Percentiles rank a stretch among this genome's conserved stretches.
These are phyloP conservation scores for Tenthredo scrophulariae DNA, from an alignment of 2,888 invertebrate species.

Conservation along the genomic window DNA sequence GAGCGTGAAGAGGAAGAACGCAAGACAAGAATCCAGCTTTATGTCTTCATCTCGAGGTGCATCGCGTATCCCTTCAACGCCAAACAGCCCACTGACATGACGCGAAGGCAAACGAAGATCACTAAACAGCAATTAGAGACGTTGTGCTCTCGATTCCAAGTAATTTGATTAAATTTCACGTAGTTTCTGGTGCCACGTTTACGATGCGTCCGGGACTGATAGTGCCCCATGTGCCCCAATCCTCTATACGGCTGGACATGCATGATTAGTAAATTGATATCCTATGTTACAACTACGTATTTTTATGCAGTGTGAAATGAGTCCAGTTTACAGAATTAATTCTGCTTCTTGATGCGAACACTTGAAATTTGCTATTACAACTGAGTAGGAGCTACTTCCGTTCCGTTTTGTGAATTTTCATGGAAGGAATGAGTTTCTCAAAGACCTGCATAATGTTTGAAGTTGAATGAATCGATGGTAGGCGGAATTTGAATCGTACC, in stretches of 20 bases:
- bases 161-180: constrained; percentile 72
- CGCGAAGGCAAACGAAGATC: constrained; percentile 95
- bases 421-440: neutral
- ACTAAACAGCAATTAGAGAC: constrained; percentile 97
- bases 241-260: neutral
- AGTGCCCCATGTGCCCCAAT: neutral
- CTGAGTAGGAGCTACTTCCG: neutral
- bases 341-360: neutral
- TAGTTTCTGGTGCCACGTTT: neutral
- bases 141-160: constrained; percentile 96
- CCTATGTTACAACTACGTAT: neutral
- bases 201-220: neutral
- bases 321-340: neutral
- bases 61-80: constrained; percentile 99
- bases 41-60: constrained; percentile 98
- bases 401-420: neutral
- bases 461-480: neutral
- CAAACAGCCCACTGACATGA: constrained; percentile 99
- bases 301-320: neutral
- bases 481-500: neutral
- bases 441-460: neutral
- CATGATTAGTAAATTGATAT: neutral
- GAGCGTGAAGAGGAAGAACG: constrained; percentile 98
- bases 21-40: constrained; percentile 95
- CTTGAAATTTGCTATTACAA: neutral